These are phyloP conservation scores for Mirza zaza DNA, from an alignment of 2,113 vertebrate species.

Conservation along the genomic window DNA sequence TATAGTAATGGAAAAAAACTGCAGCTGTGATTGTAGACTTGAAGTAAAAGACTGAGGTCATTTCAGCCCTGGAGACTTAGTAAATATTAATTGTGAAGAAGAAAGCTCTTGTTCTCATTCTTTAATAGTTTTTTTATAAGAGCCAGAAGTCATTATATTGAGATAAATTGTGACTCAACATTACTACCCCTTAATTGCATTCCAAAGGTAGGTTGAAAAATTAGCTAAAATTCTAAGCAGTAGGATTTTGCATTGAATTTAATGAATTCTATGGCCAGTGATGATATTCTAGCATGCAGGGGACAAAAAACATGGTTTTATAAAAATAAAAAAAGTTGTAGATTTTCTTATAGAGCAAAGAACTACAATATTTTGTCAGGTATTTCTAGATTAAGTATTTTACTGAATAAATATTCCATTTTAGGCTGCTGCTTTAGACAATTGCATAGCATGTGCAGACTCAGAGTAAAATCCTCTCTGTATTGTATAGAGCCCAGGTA, in stretches of 20 bases:
- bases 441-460: not conserved
- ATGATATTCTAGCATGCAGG: conserved; percentile 43
- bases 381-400: not conserved
- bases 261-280: conserved; percentile 57
- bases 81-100: conserved; percentile 97
- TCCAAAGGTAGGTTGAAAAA: conserved; percentile 76
- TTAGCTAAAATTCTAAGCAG: conserved; percentile 75
- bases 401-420: not conserved
- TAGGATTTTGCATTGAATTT: conserved; percentile 64
- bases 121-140: conserved; percentile 81
- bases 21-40: conserved; percentile 96
- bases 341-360: not conserved
- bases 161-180: conserved; percentile 81
- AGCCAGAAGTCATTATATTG: conserved; percentile 78
- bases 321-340: not conserved
- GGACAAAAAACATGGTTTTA: not conserved
- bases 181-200: conserved; percentile 79
- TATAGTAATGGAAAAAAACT: conserved; percentile 93
- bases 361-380: not conserved
- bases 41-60: conserved; percentile 93
- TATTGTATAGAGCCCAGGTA: not conserved
- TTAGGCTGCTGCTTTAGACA: not conserved
- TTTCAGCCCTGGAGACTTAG: conserved; percentile 93
- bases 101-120: conserved; percentile 86
- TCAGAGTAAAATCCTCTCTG: not conserved